Conservation (phyloP, 2,797 vertebrate species). For the Esox masquinongy region DNA sequence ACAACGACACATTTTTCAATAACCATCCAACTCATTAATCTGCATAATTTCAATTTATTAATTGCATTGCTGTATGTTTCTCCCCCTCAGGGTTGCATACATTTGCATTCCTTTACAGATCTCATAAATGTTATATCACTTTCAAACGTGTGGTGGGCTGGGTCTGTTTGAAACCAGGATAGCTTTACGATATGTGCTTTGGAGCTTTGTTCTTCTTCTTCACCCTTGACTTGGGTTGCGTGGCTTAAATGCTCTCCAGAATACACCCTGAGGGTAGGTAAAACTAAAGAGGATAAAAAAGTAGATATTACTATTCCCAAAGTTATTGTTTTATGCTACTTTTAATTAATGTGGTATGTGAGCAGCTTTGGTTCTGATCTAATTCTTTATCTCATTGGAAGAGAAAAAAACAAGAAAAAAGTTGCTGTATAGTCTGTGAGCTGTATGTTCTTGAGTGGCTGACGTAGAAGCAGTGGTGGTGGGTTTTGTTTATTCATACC, state of each 20-base stretch:
- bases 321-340: constrained; percentile 6
- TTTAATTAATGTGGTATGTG: constrained; percentile 29
- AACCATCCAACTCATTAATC: constrained; percentile 76
- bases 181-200: constrained; percentile 56
- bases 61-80: constrained; percentile 69
- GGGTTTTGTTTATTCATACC: neutral
- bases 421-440: neutral
- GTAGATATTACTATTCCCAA: constrained; percentile 28
- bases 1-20: constrained; percentile 58
- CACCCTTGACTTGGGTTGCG: constrained; percentile 44
- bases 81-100: constrained; percentile 61
- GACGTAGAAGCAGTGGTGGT: neutral
- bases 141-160: constrained; percentile 56
- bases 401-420: too few relatives aligned
- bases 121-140: constrained; percentile 56
- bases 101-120: constrained; percentile 59
- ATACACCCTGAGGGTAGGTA: constrained; percentile 43
- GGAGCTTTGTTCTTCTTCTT: constrained; percentile 37
- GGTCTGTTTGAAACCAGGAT: constrained; percentile 49
- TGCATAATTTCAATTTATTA: constrained; percentile 80
- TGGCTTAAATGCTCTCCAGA: constrained; percentile 23
- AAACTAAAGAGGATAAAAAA: constrained; percentile 13
- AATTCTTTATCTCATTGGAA: neutral
- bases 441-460: neutral
- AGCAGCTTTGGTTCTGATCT: constrained; percentile 14